These are phyloP conservation scores for Chrysaora quinquecirrha DNA, from an alignment of 30 jellyfish, hydroid and myxozoan species.

Conservation along the genomic window DNA sequence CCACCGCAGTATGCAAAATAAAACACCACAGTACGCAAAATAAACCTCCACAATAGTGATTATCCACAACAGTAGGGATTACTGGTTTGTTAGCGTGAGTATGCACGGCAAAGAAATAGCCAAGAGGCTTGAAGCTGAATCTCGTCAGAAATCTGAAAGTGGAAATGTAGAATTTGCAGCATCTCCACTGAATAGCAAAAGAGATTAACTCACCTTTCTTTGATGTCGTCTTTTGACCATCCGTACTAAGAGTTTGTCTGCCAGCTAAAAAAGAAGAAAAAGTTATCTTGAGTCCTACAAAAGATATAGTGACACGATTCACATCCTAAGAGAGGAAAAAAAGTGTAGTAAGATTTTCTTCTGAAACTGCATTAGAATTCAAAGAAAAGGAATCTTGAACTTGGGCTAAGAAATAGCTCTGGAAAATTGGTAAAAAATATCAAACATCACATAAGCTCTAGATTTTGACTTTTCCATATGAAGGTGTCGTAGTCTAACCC, in stretches of 20 bases:
- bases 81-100: too few species aligned
- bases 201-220: constrained; percentile 49
- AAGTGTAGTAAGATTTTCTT: background rate
- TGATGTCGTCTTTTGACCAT: background rate
- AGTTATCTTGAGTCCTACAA: background rate
- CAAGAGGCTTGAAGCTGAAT: background rate
- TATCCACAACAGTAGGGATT: too few species aligned
- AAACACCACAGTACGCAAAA: too few species aligned
- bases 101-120: too few species aligned
- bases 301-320: too few species aligned
- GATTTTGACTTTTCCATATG: too few species aligned
- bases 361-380: background rate
- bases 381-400: background rate
- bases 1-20: too few species aligned
- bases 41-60: too few species aligned
- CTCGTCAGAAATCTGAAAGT: background rate
- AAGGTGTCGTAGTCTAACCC: too few species aligned
- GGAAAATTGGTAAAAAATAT: background rate
- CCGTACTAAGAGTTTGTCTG: constrained; percentile 37
- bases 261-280: constrained; percentile 18
- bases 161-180: too few species aligned
- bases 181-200: background rate
- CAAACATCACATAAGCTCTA: background rate
- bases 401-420: background rate
- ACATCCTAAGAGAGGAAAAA: too few species aligned